A percentile compares a stretch with the other conserved stretches of the same genome.
Evolutionary conservation across 2,113 vertebrate genomes (phyloP).

Genomic region (Eulacestoma nigropectus): DNA sequence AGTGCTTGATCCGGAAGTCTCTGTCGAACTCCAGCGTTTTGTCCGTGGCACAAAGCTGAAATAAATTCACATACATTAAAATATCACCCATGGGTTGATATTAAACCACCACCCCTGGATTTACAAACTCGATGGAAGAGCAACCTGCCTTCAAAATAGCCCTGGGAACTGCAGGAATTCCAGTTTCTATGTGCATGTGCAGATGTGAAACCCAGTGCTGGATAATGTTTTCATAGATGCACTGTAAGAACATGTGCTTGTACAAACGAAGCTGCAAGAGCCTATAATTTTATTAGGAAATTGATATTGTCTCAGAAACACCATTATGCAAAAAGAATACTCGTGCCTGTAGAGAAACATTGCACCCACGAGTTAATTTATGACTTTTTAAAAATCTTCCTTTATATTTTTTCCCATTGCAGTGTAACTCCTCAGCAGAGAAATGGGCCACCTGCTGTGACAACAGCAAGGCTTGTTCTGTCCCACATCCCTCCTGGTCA

Average conservation of each 20-base stretch:
- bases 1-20: slow-evolving; percentile 94
- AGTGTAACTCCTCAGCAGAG: not conserved
- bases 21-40: slow-evolving; percentile 92
- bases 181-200: not conserved
- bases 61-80: not conserved
- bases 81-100: not conserved
- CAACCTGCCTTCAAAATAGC: not conserved
- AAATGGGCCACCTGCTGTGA: not conserved
- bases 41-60: slow-evolving; percentile 86
- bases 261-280: not conserved
- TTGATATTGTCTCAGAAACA: not conserved
- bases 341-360: not conserved
- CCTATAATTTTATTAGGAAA: not conserved
- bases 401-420: not conserved
- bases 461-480: not conserved
- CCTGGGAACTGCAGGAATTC: not conserved
- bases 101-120: not conserved
- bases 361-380: not conserved
- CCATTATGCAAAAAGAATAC: not conserved
- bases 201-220: not conserved
- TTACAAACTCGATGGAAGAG: not conserved
- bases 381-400: not conserved
- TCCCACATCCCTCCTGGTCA: not conserved
- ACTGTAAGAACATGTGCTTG: not conserved
- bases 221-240: not conserved